phyloP scores from a whole-genome alignment of 2,797 vertebrate genomes.

The Poeciliopsis presidionis region DNA sequence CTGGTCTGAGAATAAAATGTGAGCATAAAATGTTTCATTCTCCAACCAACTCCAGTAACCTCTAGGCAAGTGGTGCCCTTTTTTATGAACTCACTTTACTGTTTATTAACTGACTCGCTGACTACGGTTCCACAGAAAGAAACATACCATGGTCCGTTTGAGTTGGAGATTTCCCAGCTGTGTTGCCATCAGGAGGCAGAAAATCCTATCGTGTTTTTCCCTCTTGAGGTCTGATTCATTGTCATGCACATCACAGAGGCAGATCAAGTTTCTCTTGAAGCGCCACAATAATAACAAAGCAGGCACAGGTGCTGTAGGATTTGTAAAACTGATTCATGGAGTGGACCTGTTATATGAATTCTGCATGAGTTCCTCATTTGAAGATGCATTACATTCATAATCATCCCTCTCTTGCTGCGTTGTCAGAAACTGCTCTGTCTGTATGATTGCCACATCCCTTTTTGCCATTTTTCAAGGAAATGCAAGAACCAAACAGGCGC shows the following conservation, averaged over 20 bases:
- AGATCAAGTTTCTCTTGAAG: conserved; percentile 33
- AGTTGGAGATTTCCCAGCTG: conserved; percentile 13
- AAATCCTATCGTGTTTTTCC: conserved; percentile 12
- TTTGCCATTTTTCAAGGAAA: conserved; percentile 31
- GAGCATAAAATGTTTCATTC: conserved; percentile 38
- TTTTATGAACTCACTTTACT: conserved; percentile 61
- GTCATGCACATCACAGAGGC: conserved; percentile 27
- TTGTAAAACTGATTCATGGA: conserved; percentile 17
- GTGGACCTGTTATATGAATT: conserved; percentile 29
- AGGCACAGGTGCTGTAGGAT: conserved; percentile 1
- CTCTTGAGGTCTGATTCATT: conserved; percentile 35
- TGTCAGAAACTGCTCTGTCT: conserved; percentile 35
- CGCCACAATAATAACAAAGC: conserved; percentile 37
- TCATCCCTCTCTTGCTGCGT: conserved; percentile 41
- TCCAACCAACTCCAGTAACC: conserved; percentile 44
- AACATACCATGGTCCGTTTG: conserved; percentile 28
- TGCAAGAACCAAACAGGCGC: conserved; percentile 50
- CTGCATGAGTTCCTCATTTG: conserved; percentile 44
- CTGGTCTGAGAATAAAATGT: conserved; percentile 20
- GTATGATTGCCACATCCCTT: conserved; percentile 40
- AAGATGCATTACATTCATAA: conserved; percentile 44
- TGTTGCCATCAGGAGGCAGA: conserved; percentile 19
- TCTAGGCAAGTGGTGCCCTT: conserved; percentile 51
- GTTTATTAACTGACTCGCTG: conserved; percentile 61
- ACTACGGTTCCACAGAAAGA: conserved; percentile 35